These are phyloP conservation scores for Tachycineta bicolor DNA, from an alignment of 2,113 vertebrate species.

Conservation along the genomic window DNA sequence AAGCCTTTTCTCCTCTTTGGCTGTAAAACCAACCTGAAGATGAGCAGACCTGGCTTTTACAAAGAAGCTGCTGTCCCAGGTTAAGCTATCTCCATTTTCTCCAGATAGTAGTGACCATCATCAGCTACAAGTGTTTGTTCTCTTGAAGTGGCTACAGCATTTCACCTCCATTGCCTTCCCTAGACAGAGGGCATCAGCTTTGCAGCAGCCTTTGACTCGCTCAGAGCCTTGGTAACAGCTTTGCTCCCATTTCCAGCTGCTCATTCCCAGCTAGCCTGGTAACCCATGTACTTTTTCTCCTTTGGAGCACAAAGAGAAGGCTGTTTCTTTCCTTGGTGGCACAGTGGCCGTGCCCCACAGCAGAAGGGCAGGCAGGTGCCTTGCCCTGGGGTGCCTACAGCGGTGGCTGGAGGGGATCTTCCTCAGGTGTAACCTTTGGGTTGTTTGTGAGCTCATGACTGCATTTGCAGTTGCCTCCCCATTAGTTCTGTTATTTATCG, in stretches of 20 bases:
- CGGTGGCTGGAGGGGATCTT: not conserved
- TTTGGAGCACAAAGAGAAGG: not conserved
- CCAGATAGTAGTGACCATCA: rapidly evolving
- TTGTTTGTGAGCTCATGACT: not conserved
- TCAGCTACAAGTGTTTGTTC: not conserved
- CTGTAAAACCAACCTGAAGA: not conserved
- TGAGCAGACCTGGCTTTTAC: not conserved
- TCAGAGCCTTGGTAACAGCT: not conserved
- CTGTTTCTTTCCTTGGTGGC: not conserved
- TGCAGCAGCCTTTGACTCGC: not conserved
- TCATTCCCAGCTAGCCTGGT: not conserved
- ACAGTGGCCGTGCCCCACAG: rapidly evolving
- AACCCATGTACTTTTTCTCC: not conserved
- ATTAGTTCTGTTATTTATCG: not conserved
- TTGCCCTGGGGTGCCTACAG: rapidly evolving
- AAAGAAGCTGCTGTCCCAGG: not conserved
- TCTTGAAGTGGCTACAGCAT: rapidly evolving
- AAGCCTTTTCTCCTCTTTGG: not conserved
- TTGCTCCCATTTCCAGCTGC: not conserved
- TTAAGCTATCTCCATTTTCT: not conserved
- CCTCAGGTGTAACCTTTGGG: not conserved
- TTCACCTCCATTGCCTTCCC: not conserved
- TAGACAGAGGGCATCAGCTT: rapidly evolving
- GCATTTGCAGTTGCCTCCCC: not conserved
- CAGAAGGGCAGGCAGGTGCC: rapidly evolving